Base-by-base conservation (phyloP, 2,797 vertebrate genomes). In the Momotus momota region DNA sequence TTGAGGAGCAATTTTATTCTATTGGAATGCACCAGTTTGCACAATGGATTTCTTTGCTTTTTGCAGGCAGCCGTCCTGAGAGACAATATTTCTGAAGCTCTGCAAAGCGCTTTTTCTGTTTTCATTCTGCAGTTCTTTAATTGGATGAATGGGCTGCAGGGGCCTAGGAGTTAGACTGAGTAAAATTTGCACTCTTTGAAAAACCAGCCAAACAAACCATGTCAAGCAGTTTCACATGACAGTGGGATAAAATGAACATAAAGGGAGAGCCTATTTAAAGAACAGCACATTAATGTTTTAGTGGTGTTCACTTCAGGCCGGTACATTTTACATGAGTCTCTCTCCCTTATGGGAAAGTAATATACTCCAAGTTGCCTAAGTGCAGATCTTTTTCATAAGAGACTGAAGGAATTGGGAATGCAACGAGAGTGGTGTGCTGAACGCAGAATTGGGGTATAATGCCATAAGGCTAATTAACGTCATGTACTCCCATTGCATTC, bases 1-100 rank as follows among this genome's bases (percentile, higher is more conserved):
- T 96, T 77, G 88, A 96, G 90, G 94, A 97, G 86, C 88, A 94
- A 88, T 96, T 96, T 93, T 88, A 91, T 95, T 96, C 93, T 93
- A 58, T 96, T 88, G 96, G 96, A 96, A 96, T 88, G 93, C 86
- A 77, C 93, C 80, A 86, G 94, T 94, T 96, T 97, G 93, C 96
- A 91, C 96, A 95, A 95, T 90, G 86, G 90, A 79, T 94, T 93
- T 93, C 93, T 46, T 86, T 45, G 2, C 90, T 84, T 94, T 96
- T 96, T 43, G 72, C 85, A 83, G 88, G 67, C 90, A 85, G 81
- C 88, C 88, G 94, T 96, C 96, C 92, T 93, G 81, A 90, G 94
- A 96, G 93, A 88, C 81, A 88, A 88, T 95, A 93, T 95, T 94
- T 96, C 93, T 95, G 91, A 94, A 88, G 83, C 93, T 77, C 91